These are phyloP conservation scores for Epiperipatus broadwayi DNA, from an alignment of 2,888 invertebrate species.

Conservation along the genomic window DNA sequence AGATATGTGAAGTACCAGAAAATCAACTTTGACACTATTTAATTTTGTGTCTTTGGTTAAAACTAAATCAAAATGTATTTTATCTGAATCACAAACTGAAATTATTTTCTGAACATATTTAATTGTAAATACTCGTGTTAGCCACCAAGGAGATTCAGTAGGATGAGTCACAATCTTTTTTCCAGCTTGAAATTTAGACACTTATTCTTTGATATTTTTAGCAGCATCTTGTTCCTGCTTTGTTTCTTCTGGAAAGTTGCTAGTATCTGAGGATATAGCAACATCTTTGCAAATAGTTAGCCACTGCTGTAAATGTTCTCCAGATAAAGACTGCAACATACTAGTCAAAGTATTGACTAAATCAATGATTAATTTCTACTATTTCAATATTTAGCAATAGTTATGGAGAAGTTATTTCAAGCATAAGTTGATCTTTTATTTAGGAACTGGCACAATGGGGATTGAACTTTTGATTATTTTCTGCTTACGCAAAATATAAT, in stretches of 20 bases:
- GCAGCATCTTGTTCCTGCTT: conserved; percentile 22
- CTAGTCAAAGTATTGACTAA: conserved; percentile 79
- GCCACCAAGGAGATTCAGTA: conserved; percentile 63
- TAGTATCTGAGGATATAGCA: no score
- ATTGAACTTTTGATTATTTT: no score
- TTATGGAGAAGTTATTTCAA: no score
- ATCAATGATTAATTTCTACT: no score
- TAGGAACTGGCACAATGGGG: no score
- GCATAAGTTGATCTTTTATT: no score
- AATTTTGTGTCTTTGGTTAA: conserved; percentile 70
- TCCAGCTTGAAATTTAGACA: conserved; percentile 64
- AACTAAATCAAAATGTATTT: conserved; percentile 68
- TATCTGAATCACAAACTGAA: conserved; percentile 47
- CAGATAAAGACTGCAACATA: conserved; percentile 63
- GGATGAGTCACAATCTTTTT: conserved; percentile 45
- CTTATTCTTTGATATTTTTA: conserved; percentile 46
- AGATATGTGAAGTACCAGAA: conserved; percentile 73
- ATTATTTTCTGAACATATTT: conserved; percentile 83
- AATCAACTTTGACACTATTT: conserved; percentile 47
- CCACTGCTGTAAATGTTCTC: conserved; percentile 68
- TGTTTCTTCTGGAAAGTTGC: no score
- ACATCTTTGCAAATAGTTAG: conserved; percentile 81
- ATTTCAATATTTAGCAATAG: no score
- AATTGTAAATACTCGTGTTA: conserved; percentile 78
- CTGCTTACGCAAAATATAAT: no score